Evolutionary conservation across 64 coral and sea anemone genomes (phyloP).

Genomic region (Dendrophyllia cribrosa): DNA sequence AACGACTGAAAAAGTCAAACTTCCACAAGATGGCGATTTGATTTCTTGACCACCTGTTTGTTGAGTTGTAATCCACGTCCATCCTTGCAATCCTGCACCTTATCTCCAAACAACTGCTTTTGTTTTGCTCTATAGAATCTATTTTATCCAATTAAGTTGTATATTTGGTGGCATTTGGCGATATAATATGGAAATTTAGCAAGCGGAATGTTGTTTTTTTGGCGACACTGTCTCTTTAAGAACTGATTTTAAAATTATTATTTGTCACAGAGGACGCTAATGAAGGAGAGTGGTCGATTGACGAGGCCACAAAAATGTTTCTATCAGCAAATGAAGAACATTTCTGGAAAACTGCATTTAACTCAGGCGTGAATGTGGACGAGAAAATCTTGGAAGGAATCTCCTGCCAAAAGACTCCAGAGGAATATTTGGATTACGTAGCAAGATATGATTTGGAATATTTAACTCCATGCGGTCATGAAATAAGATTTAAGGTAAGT

Average conservation of each 20-base stretch:
- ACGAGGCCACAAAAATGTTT: neutral
- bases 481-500: neutral
- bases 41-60: no score
- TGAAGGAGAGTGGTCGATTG: neutral
- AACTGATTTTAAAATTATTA: neutral
- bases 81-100: no score
- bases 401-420: neutral
- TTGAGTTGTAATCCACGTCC: no score
- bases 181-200: neutral
- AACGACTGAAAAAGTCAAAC: no score
- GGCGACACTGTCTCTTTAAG: neutral
- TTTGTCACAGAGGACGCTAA: neutral
- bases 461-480: neutral
- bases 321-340: neutral
- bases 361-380: neutral
- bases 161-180: neutral
- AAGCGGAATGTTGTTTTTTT: neutral
- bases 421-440: neutral
- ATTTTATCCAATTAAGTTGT: no score
- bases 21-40: no score
- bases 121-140: no score
- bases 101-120: no score
- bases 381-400: neutral
- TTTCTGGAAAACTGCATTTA: neutral
- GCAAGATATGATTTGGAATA: constrained; percentile 33